A percentile compares a stretch with the other conserved stretches of the same genome.
Evolutionary conservation across 1,140 invertebrate genomes (phyloP).

Genomic region (Pararge aegeria): DNA sequence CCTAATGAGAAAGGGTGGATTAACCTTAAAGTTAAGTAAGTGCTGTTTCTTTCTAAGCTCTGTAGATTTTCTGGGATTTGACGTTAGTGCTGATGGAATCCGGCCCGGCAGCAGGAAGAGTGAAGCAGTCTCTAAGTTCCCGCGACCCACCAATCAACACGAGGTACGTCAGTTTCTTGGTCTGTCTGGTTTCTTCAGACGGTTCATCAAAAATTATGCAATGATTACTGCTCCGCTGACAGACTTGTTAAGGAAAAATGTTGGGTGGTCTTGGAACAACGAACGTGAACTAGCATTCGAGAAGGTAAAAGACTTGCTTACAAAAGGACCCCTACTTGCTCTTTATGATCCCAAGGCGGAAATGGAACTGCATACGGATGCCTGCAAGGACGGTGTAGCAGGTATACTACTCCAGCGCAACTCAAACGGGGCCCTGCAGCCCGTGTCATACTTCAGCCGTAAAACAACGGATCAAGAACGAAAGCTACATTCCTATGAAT

Average conservation of each 20-base stretch:
- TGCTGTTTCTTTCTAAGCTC: constrained; percentile 24
- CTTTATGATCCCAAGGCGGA: constrained; percentile 36
- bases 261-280: constrained; percentile 12
- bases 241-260: constrained; percentile 21
- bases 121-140: constrained; percentile 14
- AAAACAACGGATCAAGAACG: constrained; percentile 17
- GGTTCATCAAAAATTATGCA: constrained; percentile 23
- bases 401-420: constrained; percentile 3
- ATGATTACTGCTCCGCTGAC: constrained; percentile 18
- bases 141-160: constrained; percentile 14
- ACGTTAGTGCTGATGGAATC: constrained; percentile 1
- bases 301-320: background rate
- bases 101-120: background rate
- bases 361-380: constrained; percentile 46
- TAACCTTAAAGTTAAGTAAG: constrained; percentile 26
- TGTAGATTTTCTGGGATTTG: constrained; percentile 13
- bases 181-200: constrained; percentile 22
- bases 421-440: background rate
- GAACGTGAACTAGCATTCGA: constrained; percentile 15
- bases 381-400: constrained; percentile 20
- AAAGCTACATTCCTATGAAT: constrained; percentile 22
- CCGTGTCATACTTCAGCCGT: constrained; percentile 20
- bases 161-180: constrained; percentile 19
- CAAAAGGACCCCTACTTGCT: constrained; percentile 27
- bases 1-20: constrained; percentile 6